Conservation (phyloP, 1,140 invertebrate genomes). For the Drosophila punjabiensis region DNA sequence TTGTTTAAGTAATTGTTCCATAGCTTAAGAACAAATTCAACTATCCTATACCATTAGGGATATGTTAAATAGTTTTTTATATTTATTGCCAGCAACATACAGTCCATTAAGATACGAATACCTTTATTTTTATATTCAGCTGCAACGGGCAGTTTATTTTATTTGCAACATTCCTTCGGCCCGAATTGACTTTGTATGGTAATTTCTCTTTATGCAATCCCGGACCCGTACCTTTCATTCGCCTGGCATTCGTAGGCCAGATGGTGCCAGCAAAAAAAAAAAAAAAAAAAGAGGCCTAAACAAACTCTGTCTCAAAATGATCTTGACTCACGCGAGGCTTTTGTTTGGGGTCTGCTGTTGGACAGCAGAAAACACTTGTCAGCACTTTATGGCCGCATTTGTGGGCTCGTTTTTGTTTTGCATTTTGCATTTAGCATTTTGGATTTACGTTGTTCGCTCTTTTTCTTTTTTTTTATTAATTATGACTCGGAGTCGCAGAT, state of each 20-base stretch:
- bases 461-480: constrained; percentile 67
- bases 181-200: constrained; percentile 37
- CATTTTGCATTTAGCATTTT: constrained; percentile 30
- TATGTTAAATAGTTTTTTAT: not conserved
- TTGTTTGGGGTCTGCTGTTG: constrained; percentile 25
- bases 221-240: constrained; percentile 28
- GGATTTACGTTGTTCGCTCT: constrained; percentile 20
- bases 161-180: constrained; percentile 16
- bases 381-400: constrained; percentile 70
- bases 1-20: not conserved
- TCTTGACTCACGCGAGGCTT: constrained; percentile 52
- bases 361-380: constrained; percentile 62
- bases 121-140: constrained; percentile 24
- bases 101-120: not conserved
- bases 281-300: constrained; percentile 33
- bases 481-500: constrained; percentile 62
- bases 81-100: not conserved
- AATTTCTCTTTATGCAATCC: constrained; percentile 28
- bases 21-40: not conserved
- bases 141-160: constrained; percentile 16
- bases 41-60: not conserved
- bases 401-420: constrained; percentile 37
- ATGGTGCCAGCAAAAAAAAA: constrained; percentile 17
- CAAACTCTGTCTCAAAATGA: constrained; percentile 48
- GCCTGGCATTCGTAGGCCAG: constrained; percentile 17